A percentile compares a stretch with the other conserved stretches of the same genome.
Evolutionary conservation across 2,797 vertebrate genomes (phyloP).

Genomic region (Echiichthys vipera): DNA sequence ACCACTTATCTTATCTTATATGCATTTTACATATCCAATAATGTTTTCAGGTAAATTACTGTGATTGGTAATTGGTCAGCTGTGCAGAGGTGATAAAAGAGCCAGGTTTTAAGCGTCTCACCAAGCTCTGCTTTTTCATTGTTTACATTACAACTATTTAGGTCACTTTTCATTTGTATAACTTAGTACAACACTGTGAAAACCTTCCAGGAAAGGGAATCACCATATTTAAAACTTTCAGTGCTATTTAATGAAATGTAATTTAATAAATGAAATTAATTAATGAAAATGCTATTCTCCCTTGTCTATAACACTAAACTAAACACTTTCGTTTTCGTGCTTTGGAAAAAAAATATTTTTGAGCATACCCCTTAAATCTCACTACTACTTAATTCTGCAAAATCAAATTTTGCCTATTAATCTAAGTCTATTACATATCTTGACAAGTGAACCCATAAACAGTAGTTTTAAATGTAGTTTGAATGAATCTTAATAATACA

Average conservation of each 20-base stretch:
- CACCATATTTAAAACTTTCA: neutral
- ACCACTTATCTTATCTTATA: no score
- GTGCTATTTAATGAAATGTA: no score
- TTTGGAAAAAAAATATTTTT: no score
- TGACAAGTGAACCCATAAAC: neutral
- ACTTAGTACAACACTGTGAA: neutral
- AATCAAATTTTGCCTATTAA: neutral
- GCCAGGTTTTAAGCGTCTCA: neutral
- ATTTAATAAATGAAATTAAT: no score
- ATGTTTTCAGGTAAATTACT: neutral
- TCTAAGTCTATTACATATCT: neutral
- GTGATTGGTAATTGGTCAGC: neutral
- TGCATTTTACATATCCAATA: neutral
- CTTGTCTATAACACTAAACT: no score
- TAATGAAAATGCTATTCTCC: no score
- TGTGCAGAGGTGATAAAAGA: neutral
- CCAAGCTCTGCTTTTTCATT: neutral
- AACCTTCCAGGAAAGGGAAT: neutral
- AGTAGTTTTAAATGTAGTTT: neutral
- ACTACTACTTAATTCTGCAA: neutral
- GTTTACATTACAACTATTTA: neutral
- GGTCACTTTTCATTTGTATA: neutral
- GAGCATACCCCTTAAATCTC: neutral
- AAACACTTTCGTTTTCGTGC: no score
- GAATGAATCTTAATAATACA: neutral